Conservation (phyloP, 1,140 invertebrate genomes). For the Drosophila murphyi region DNA sequence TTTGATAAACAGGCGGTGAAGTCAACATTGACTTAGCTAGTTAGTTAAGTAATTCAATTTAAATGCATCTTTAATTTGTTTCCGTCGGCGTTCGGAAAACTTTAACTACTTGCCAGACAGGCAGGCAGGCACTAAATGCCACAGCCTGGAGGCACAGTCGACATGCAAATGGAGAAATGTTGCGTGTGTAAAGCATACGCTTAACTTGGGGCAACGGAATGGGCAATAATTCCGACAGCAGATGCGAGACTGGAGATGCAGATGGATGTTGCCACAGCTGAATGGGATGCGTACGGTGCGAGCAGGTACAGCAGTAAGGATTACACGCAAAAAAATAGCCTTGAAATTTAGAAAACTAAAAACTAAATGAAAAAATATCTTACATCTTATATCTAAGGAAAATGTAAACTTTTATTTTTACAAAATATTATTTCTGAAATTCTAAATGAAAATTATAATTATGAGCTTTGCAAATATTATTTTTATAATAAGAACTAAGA, state of each 20-base stretch:
- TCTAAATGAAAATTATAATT: too few species aligned
- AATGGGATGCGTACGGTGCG: conserved; percentile 21
- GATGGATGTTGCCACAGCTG: conserved; percentile 50
- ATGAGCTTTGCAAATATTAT: too few species aligned
- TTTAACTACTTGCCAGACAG: conserved; percentile 19
- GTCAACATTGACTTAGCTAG: conserved; percentile 28
- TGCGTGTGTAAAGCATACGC: conserved; percentile 62
- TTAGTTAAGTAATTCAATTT: conserved; percentile 29
- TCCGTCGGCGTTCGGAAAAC: not conserved
- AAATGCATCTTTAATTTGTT: conserved; percentile 37
- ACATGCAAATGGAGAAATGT: conserved; percentile 39
- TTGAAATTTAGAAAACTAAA: too few species aligned
- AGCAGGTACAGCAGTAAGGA: not conserved
- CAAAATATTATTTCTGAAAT: too few species aligned
- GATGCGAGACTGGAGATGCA: conserved; percentile 29
- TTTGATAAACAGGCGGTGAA: conserved; percentile 2
- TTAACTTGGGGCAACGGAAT: conserved; percentile 21
- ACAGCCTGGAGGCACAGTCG: not conserved
- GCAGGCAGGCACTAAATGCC: not conserved
- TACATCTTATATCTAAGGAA: too few species aligned
- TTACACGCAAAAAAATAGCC: too few species aligned
- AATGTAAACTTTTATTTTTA: too few species aligned
- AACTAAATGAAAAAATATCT: too few species aligned
- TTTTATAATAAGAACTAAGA: too few species aligned
- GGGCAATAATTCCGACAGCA: conserved; percentile 61